Evolutionary conservation across 2,797 vertebrate species (phyloP).

Genomic region (Ataeniobius toweri): DNA sequence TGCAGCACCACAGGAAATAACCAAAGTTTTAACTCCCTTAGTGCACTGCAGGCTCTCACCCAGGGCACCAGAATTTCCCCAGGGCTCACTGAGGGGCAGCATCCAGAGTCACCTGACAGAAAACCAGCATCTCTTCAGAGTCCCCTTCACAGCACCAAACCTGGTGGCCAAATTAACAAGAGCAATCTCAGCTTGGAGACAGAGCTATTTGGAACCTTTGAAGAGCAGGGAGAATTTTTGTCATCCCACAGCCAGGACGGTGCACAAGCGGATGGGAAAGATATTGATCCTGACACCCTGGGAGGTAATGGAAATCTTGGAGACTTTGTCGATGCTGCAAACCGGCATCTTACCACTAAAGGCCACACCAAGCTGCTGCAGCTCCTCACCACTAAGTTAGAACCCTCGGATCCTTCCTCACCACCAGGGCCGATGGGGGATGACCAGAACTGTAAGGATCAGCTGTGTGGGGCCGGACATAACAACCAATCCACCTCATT

Average conservation of each 20-base stretch:
- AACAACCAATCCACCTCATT: slow-evolving; percentile 88
- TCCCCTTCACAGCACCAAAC: slow-evolving; percentile 66
- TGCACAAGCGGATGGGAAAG: slow-evolving; percentile 43
- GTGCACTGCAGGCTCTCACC: slow-evolving; percentile 91
- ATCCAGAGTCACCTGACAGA: slow-evolving; percentile 85
- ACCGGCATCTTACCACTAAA: slow-evolving; percentile 86
- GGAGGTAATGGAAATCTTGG: slow-evolving; percentile 33
- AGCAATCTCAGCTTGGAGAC: slow-evolving; percentile 70
- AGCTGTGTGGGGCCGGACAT: slow-evolving; percentile 72
- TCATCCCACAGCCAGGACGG: slow-evolving; percentile 76
- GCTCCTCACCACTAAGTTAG: slow-evolving; percentile 95
- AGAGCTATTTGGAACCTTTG: slow-evolving; percentile 66
- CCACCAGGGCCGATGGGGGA: slow-evolving; percentile 78
- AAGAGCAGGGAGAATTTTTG: slow-evolving; percentile 79
- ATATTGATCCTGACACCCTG: slow-evolving; percentile 34
- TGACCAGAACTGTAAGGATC: slow-evolving; percentile 86
- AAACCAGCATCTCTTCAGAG: slow-evolving; percentile 80
- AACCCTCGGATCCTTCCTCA: slow-evolving; percentile 88
- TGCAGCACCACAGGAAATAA: slow-evolving; percentile 85
- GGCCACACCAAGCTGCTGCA: slow-evolving; percentile 96
- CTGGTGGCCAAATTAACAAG: slow-evolving; percentile 82
- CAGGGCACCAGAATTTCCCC: slow-evolving; percentile 88
- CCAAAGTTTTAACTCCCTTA: slow-evolving; percentile 86
- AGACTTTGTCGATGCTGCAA: slow-evolving; percentile 78
- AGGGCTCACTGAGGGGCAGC: slow-evolving; percentile 77